Evolutionary conservation across 2,113 vertebrate species (phyloP).

Genomic region (Pituophis catenifer): DNA sequence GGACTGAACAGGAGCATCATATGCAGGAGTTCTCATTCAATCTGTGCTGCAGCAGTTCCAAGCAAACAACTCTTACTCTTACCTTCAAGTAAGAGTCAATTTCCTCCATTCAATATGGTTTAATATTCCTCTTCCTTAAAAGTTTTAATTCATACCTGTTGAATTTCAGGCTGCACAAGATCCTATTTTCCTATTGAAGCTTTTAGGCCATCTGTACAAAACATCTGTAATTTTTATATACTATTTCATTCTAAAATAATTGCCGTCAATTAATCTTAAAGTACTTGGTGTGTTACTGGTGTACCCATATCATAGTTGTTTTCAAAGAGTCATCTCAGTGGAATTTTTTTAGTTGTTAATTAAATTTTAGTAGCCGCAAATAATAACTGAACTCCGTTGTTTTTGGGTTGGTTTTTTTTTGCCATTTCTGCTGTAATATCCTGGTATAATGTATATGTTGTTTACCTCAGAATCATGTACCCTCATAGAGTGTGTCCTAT

Average conservation of each 20-base stretch:
- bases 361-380: background rate
- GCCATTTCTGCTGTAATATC: background rate
- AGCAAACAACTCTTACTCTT: background rate
- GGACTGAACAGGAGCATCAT: background rate
- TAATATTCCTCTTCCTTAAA: background rate
- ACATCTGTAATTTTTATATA: slow-evolving; percentile 2
- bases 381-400: background rate
- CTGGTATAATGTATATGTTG: background rate
- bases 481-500: background rate
- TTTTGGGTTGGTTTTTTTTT: background rate
- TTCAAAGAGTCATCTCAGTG: background rate
- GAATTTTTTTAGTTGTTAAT: background rate
- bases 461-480: background rate
- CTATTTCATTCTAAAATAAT: slow-evolving; percentile 6
- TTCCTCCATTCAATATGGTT: background rate
- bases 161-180: background rate
- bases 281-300: background rate
- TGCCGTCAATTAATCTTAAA: background rate
- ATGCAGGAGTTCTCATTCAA: background rate
- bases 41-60: background rate
- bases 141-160: background rate
- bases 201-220: slow-evolving; percentile 1
- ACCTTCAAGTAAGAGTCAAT: background rate
- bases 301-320: background rate
- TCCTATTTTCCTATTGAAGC: background rate